Percentiles rank a stretch among this genome's conserved stretches.
Evolutionary conservation across 2,113 vertebrate genomes (phyloP).

Genomic region (Menidia beryllina): DNA sequence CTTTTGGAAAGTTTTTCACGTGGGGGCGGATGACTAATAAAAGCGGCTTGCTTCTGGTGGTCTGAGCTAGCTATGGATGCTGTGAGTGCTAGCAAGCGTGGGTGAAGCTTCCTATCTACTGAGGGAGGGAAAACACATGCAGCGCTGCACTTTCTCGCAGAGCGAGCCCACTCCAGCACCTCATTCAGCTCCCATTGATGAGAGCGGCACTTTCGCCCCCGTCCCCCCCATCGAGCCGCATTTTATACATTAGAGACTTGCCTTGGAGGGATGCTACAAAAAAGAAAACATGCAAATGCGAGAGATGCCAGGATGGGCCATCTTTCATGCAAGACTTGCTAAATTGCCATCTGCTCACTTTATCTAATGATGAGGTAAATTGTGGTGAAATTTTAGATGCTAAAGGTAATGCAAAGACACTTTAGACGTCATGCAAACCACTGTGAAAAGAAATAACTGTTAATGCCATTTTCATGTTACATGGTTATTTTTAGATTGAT

Average conservation of each 20-base stretch:
- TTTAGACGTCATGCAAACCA: neutral
- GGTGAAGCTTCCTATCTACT: conserved; percentile 70
- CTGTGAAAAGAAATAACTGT: neutral
- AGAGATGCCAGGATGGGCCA: conserved; percentile 28
- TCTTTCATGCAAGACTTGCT: conserved; percentile 27
- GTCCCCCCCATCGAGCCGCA: conserved; percentile 55
- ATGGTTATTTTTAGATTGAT: neutral
- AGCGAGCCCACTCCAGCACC: conserved; percentile 68
- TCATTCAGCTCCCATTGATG: conserved; percentile 70
- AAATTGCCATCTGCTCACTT: conserved; percentile 10
- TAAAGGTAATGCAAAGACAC: no score
- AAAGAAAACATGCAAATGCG: conserved; percentile 44
- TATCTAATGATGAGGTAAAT: neutral
- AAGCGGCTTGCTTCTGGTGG: conserved; percentile 62
- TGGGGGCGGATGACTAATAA: conserved; percentile 74
- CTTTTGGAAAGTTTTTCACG: conserved; percentile 59
- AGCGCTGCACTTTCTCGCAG: conserved; percentile 52
- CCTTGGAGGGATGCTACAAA: conserved; percentile 36
- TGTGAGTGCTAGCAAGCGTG: conserved; percentile 66
- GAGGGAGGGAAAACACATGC: conserved; percentile 68
- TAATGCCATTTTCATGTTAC: no score
- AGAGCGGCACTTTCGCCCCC: conserved; percentile 67
- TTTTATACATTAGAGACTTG: conserved; percentile 63
- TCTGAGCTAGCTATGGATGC: conserved; percentile 60
- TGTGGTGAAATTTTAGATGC: neutral